phyloP scores from a whole-genome alignment of 2,888 invertebrate species.

The Horisme vitalbata region DNA sequence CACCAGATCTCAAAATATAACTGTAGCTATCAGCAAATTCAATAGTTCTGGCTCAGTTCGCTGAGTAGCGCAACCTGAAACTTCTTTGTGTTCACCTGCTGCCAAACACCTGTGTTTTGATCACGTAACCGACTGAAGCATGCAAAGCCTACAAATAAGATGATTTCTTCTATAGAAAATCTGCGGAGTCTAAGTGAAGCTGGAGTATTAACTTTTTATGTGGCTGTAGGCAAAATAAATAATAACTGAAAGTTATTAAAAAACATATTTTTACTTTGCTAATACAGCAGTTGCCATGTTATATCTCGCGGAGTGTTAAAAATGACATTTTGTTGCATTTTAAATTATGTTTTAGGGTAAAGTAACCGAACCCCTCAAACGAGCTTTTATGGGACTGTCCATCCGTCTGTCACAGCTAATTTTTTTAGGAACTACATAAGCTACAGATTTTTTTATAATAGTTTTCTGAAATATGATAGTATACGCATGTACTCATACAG shows the following conservation, averaged over 20 bases:
- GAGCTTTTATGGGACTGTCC: too few relatives aligned
- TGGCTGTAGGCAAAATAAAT: constrained; percentile 22
- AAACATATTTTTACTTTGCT: too few relatives aligned
- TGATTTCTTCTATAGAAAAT: constrained; percentile 17
- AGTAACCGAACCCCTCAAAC: too few relatives aligned
- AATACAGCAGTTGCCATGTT: too few relatives aligned
- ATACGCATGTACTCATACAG: constrained; percentile 20
- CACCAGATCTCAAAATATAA: constrained; percentile 4
- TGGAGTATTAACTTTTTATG: constrained; percentile 9
- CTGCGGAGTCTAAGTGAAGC: neutral
- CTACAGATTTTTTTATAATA: too few relatives aligned
- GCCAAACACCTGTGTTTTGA: constrained; percentile 59
- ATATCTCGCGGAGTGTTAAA: too few relatives aligned
- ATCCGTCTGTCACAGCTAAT: too few relatives aligned
- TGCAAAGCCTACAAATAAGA: constrained; percentile 29
- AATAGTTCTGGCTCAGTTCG: constrained; percentile 49
- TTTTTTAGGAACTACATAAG: too few relatives aligned
- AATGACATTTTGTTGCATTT: too few relatives aligned
- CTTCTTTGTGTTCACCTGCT: constrained; percentile 50
- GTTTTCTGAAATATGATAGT: constrained; percentile 4
- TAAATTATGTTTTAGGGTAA: too few relatives aligned
- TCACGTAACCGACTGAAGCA: constrained; percentile 40
- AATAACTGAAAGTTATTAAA: constrained; percentile 5
- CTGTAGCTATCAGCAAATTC: constrained; percentile 37
- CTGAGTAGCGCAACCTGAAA: constrained; percentile 56